Evolutionary conservation across 2,797 vertebrate genomes (phyloP), one percentile per base, ranked within the genome.

Genomic region (Schizopygopsis malacanthus): DNA sequence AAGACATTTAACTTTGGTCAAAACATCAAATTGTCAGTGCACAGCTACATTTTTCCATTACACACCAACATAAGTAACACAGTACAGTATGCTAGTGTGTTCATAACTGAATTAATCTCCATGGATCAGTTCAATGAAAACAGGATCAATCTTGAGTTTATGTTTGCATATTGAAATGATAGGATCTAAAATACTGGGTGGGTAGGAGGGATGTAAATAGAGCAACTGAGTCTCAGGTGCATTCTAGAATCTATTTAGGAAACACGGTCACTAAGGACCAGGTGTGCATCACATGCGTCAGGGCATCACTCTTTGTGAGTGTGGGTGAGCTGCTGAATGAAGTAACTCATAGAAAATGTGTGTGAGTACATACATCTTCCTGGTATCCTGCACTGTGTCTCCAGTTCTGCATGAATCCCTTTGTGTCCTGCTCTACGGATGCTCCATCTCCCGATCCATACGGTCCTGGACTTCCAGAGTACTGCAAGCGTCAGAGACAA

Each of bases 351-450:
- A 67, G 63, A 9, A 67, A 56, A 85, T 80, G 80, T 73, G 70
- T 71, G 75, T 70, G 39, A 67, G 39, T 69, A 72, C 56, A n/a
- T 59, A 88, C 83, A 2, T 96, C 94, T n/a, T 96, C 95, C 45
- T 91, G 93, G 81, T 88, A 93, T 81, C 91, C 91, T 89, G 93
- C 78, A 10, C 91, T 93, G 86, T 95, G 93, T 87, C 96, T 95
- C 95, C 95, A 96, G 92, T 90, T 95, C 83, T 93, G 94, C 20
- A 93, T 67, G 80, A 92, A 76, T 1, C 91, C 90, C 13, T 81
- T 3, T 1, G 84, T 88, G 1, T 95, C 94, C 1, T 73, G 59
- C 41, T 94, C 94, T 0, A 88, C 0, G 1, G 63, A 39, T 3
- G 54, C 59, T 0, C 94, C 94, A 2, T 95, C 96, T 78, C 95